A percentile compares a stretch with the other conserved stretches of the same genome.
phyloP scores from a whole-genome alignment of 2,888 invertebrate species.

The Papilio protenor region DNA sequence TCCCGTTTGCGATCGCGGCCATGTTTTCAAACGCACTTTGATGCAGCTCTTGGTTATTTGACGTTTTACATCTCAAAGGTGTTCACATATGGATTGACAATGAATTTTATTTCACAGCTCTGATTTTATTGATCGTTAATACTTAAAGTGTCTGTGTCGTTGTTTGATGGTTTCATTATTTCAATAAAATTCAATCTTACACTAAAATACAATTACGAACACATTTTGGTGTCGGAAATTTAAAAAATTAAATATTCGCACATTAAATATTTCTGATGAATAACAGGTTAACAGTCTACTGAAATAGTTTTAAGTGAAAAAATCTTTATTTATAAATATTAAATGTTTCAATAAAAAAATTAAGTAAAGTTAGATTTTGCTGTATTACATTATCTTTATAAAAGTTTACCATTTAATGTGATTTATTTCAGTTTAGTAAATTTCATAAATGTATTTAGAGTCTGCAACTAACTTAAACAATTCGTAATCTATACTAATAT shows the following conservation, averaged over 20 bases:
- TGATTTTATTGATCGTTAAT: conserved; percentile 33
- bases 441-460: neutral
- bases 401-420: neutral
- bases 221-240: neutral
- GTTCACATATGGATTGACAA: conserved; percentile 48
- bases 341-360: neutral
- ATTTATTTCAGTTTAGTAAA: too few species aligned
- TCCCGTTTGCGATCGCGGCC: conserved; percentile 34
- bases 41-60: conserved; percentile 43
- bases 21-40: conserved; percentile 45
- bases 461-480: neutral
- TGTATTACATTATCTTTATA: neutral
- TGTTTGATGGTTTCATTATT: neutral
- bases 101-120: conserved; percentile 27
- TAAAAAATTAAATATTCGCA: neutral
- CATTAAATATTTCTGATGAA: neutral
- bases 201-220: neutral
- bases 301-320: neutral
- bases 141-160: conserved; percentile 1
- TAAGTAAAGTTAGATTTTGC: neutral
- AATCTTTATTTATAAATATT: neutral
- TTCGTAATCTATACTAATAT: too few species aligned
- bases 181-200: neutral
- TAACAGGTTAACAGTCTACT: neutral
- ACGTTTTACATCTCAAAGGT: conserved; percentile 46